Evolutionary conservation across 2,797 vertebrate genomes (phyloP).

Genomic region (Setipinna tenuifilis): DNA sequence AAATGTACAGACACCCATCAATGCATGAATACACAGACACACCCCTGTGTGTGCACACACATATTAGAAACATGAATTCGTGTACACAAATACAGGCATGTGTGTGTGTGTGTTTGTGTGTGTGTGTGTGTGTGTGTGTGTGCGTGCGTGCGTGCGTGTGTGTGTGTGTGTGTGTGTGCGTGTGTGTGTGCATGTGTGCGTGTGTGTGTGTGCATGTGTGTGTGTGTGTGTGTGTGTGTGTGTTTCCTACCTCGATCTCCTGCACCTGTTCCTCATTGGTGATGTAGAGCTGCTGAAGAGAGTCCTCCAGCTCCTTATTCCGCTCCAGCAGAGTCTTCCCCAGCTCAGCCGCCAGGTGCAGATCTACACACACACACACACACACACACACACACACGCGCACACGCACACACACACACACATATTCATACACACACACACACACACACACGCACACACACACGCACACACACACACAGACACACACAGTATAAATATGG

Average conservation of each 20-base stretch:
- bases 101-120: too few relatives aligned
- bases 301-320: conserved; percentile 97
- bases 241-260: conserved; percentile 89
- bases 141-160: neutral
- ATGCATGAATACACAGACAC: neutral
- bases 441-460: neutral
- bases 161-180: conserved; percentile 3
- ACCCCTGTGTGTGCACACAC: neutral
- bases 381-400: conserved; percentile 1
- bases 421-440: neutral
- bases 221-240: neutral
- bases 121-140: too few relatives aligned
- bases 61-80: neutral
- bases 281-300: conserved; percentile 95
- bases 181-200: neutral
- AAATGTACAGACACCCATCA: neutral
- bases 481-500: neutral
- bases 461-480: conserved; percentile 22
- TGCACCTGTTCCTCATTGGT: conserved; percentile 98
- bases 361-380: conserved; percentile 73
- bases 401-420: neutral
- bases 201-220: conserved; percentile 4
- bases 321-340: conserved; percentile 96
- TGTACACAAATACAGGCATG: too few relatives aligned
- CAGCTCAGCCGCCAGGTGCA: conserved; percentile 95